Base-by-base conservation (phyloP, 2,797 vertebrate genomes). In the Syngnathus acus region DNA sequence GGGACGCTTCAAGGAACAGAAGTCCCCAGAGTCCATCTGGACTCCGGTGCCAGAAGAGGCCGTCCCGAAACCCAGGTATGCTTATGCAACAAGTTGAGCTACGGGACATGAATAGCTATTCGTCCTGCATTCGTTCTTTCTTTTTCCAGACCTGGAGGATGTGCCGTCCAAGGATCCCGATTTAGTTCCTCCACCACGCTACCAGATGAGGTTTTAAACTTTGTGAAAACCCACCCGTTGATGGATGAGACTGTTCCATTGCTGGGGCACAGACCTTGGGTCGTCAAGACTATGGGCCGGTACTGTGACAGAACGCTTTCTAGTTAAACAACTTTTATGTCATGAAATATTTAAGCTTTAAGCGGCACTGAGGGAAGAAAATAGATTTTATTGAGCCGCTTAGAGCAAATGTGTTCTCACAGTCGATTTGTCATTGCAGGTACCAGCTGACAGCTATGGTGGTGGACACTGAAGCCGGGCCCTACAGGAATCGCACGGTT, bases 1-100 rank as follows among this genome's bases (percentile, higher is more conserved):
- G 75, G 95, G 97, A 1, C 91, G 95, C 1, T 99, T 99, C 86
- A 94, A 97, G 32, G 96, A 98, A 86, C 97, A 99, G 87, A 98
- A 97, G 73, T 96, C 94, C 0, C 94, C 96, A 0, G 97, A 99
- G 76, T 96, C 96, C 74, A 94, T 97, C 85, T 98, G 97, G 97
- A 99, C 97, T 0, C 92, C 96, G 0, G 95, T 99, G 62, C 93
- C 96, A 0, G 97, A 98, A 70, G 96, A 98, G 39, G 83, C 93
- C 14, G 94, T 99, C 63, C 97, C 97, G 0, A 93, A 92, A 78
- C 97, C 97, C 1, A 93, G 97, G 97, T 98, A 87, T 87, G 87
- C 71, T 78, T 61, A 78, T 72, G 66, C 65, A 72, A 72, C 70
- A 54, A 67, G 53, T 54, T 45, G 67, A 58, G 72, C 66, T 57